These are phyloP conservation scores for Drosophila neocordata DNA, from an alignment of 1,140 invertebrate species.

Conservation along the genomic window DNA sequence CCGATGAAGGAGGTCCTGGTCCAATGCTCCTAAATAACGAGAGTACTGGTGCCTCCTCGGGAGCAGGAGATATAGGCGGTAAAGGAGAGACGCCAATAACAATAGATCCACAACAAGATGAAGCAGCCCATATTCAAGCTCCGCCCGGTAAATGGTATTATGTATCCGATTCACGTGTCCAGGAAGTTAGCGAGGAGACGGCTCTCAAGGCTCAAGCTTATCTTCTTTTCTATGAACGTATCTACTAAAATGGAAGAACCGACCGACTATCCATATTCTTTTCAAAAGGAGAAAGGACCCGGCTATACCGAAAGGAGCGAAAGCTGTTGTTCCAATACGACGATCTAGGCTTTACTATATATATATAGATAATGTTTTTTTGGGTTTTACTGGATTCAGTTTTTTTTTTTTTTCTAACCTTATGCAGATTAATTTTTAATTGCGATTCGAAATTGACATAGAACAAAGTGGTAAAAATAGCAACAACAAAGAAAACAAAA, in stretches of 20 bases:
- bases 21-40: slow-evolving; percentile 55
- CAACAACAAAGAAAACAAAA: not conserved
- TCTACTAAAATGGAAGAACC: slow-evolving; percentile 84
- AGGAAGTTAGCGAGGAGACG: slow-evolving; percentile 89
- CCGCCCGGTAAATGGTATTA: slow-evolving; percentile 94
- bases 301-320: not conserved
- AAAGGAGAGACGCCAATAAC: not conserved
- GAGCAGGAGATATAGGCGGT: slow-evolving; percentile 25
- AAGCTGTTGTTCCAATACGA: not conserved
- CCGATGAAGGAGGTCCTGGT: slow-evolving; percentile 58
- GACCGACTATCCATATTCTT: slow-evolving; percentile 10
- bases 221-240: slow-evolving; percentile 97
- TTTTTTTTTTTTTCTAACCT: not conserved
- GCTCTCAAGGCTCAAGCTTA: slow-evolving; percentile 97
- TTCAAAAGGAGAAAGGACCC: not conserved
- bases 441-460: not conserved
- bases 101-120: slow-evolving; percentile 30
- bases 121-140: slow-evolving; percentile 83
- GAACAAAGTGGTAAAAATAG: not conserved
- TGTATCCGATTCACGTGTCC: slow-evolving; percentile 94
- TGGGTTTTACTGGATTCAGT: not conserved
- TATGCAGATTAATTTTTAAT: slow-evolving; percentile 2
- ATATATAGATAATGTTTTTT: slow-evolving; percentile 2
- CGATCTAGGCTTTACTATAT: not conserved
- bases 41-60: slow-evolving; percentile 69